Evolutionary conservation across 1,140 invertebrate genomes (phyloP).

Genomic region (Diorhabda elongata): DNA sequence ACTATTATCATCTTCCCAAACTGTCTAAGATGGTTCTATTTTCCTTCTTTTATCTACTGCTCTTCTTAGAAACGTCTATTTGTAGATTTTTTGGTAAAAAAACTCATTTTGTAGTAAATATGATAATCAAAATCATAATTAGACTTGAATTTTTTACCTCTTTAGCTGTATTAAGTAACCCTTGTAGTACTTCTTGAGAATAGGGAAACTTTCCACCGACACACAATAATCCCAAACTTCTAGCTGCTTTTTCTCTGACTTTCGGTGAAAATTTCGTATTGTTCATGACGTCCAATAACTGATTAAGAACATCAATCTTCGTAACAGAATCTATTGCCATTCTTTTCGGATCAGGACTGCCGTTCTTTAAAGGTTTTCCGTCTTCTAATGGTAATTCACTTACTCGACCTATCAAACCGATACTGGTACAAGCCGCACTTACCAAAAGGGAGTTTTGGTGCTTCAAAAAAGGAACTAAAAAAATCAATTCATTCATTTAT

Average conservation of each 20-base stretch:
- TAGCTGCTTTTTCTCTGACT: slow-evolving; percentile 68
- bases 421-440: slow-evolving; percentile 59
- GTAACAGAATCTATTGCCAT: slow-evolving; percentile 48
- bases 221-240: slow-evolving; percentile 69
- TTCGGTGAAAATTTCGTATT: slow-evolving; percentile 61
- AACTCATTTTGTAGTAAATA: no score
- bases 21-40: no score
- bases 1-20: no score
- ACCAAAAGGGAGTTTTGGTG: slow-evolving; percentile 56
- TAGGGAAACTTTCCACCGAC: slow-evolving; percentile 70
- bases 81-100: no score
- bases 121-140: no score
- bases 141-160: slow-evolving; percentile 51
- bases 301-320: slow-evolving; percentile 58
- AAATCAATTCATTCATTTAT: not conserved
- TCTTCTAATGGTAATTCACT: slow-evolving; percentile 59
- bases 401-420: slow-evolving; percentile 67
- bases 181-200: slow-evolving; percentile 63
- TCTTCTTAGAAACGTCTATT: no score
- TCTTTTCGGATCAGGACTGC: slow-evolving; percentile 44
- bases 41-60: no score
- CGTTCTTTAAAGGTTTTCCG: slow-evolving; percentile 33
- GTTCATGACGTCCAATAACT: slow-evolving; percentile 57
- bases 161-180: slow-evolving; percentile 67
- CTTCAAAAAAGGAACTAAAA: slow-evolving; percentile 56